Base-by-base conservation (phyloP, 2,113 vertebrate genomes). In the Stegastes partitus region DNA sequence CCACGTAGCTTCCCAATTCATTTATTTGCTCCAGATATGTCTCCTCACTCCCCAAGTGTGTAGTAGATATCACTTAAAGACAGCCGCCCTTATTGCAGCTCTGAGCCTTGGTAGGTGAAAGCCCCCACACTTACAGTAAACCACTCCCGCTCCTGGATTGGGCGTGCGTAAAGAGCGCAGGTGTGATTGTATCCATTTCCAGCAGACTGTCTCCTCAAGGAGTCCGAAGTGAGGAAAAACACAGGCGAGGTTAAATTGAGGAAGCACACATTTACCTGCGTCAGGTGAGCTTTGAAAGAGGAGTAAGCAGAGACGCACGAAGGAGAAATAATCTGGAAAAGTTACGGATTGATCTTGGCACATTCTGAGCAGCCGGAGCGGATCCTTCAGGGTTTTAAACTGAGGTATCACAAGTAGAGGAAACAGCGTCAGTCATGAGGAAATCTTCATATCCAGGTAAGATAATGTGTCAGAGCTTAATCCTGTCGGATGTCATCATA, bases 101-200 rank as follows among this genome's bases (percentile, higher is more conserved):
- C 69, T 47, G 19, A 54, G 25, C 57, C 54, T 42, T 61, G 19
- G 68, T 54, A 42, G 62, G 79, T n/a, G 62, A 54, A 65, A 70
- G 18, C 55, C 64, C 62, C 53, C 47, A 14, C 63, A 26, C 44
- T 54, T 58, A 70, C 74, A 69, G 47, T 76, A 79, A 89, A 87
- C 89, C 90, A 77, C 88, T 90, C 89, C 91, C 89, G 88, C 89
- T 81, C 77, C 83, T 69, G 79, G 50, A 68, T 73, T 76, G 91
- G 88, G 90, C 89, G 86, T 91, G 91, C 75, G 86, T 87, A 72
- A 76, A 78, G 81, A 85, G 81, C 74, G 81, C 92, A 93, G 92
- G 92, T 92, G 90, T 55, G 90, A 92, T 70, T 68, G 70, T 68
- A 22, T 82, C 53, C 77, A 76, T 70, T 89, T 57, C 80, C 69